Evolutionary conservation across 2,888 invertebrate genomes (phyloP), one percentile per base, ranked within the genome.

Genomic region (Torymus auratus): DNA sequence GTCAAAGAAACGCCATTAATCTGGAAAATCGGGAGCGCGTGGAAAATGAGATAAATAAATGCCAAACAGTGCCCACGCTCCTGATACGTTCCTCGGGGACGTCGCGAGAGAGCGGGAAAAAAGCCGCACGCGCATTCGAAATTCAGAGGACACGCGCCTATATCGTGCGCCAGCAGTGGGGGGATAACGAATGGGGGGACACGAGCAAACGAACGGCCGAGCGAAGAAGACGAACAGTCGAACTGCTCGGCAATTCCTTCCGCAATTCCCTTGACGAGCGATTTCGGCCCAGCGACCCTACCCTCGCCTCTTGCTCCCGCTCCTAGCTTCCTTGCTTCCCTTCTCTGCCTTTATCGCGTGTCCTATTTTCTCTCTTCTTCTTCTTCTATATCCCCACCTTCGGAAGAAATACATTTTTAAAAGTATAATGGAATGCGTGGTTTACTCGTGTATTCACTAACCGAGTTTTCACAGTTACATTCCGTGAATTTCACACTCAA

Each of bases 211-310:
- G 23, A 64, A 41, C 41, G 41, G 41, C 41, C 41, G 70, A 10
- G 28, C 17, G n/a, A 58, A 55, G 15, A 14, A 50, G 50, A 2
- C 14, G 3, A 12, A 60, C 41, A 71, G 71, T 69, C 61, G 71
- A 71, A 71, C 71, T 52, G 58, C 64, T 58, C 74, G 65, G 65
- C 65, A 58, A 74, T 74, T 74, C 65, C 74, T 65, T 62, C 62
- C 69, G 70, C 65, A 70, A 78, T 78, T 78, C 77, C 77, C 77
- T 64, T 50, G 58, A 71, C 70, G 64, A 56, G 70, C 15, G 71
- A 78, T 65, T 71, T 64, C 58, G 65, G 58, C 64, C 23, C 58
- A 41, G 41, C 41, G 41, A 41, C 41, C 41, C 41, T 10, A 7
- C 58, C 52, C 11, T 23, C 55, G 62, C 20, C n/a, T 69, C 55